phyloP scores from a whole-genome alignment of 2,797 vertebrate species.

The Hapalemur alaotrensis region DNA sequence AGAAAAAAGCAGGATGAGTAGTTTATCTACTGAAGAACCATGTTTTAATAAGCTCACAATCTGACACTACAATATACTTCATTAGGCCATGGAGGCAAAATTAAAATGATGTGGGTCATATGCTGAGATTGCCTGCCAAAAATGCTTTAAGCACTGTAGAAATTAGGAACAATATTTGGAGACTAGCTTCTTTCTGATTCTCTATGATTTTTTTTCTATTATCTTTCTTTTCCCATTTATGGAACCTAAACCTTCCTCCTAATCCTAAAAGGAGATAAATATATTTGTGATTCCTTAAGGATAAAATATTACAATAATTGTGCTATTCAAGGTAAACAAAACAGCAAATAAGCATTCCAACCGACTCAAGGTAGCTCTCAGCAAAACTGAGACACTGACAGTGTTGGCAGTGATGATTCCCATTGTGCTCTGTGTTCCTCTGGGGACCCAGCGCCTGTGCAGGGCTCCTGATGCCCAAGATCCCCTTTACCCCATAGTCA shows the following conservation, averaged over 20 bases:
- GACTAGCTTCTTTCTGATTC: neutral
- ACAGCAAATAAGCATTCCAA: neutral
- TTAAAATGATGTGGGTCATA: neutral
- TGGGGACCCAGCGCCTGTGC: rapidly evolving
- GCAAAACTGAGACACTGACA: neutral
- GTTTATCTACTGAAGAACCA: neutral
- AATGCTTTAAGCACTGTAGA: neutral
- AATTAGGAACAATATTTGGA: neutral
- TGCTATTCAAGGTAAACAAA: neutral
- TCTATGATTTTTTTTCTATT: neutral
- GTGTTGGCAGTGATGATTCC: neutral
- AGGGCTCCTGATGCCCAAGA: neutral
- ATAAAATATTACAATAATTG: neutral
- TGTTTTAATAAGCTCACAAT: neutral
- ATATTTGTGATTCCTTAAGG: neutral
- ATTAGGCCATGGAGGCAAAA: neutral
- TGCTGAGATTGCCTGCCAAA: neutral
- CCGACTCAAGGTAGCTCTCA: neutral
- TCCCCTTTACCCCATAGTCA: neutral
- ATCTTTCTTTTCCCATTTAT: neutral
- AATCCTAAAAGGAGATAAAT: neutral
- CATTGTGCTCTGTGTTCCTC: neutral
- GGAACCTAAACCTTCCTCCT: neutral
- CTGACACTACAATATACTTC: neutral
- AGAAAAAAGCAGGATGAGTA: neutral